Evolutionary conservation across 2,888 invertebrate species (phyloP), one percentile per base, ranked within the genome.

Genomic region (Lithodes maja): DNA sequence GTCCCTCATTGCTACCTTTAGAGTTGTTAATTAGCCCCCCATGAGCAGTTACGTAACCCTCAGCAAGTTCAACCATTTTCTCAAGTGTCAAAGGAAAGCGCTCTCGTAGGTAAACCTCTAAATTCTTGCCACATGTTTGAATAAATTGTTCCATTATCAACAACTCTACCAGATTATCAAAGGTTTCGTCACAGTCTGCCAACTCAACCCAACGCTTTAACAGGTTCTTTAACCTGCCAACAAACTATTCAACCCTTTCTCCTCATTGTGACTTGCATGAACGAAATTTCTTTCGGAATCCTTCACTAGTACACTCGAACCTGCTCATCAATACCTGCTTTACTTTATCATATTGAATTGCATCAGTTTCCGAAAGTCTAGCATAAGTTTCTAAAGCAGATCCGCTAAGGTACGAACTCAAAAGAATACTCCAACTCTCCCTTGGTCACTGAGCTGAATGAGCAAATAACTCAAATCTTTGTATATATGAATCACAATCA

Each of bases 221-320:
- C 15, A 49, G 49, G 49, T 77, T 77, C 49, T 50, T 77, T 2
- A 77, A n/a, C n/a, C 52, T 77, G 15, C 12, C 49, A 9, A 77
- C 77, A 77, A 77, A 77, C 49, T 50, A 2, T 12, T 5, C 50
- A 50, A 77, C 77, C 7, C 15, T 50, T 77, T 49, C 77, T 50
- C 52, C 77, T 77, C 77, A 3, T n/a, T 77, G 52, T 52, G 49
- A 50, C 15, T 49, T 77, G 49, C 49, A 3, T 5, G 50, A 33
- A 5, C 77, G 77, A 77, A 77, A 52, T n/a, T 77, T 49, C 9
- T 52, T 49, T 50, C 52, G 12, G 77, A 50, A 77, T 2, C 77
- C 77, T 49, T 77, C 77, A 3, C 50, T n/a, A 50, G 77, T 77
- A 50, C 81, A 61, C 3, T 81, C 61, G 49, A 81, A 81, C 61